phyloP scores from a whole-genome alignment of 2,113 vertebrate species.

The Percopsis transmontana region DNA sequence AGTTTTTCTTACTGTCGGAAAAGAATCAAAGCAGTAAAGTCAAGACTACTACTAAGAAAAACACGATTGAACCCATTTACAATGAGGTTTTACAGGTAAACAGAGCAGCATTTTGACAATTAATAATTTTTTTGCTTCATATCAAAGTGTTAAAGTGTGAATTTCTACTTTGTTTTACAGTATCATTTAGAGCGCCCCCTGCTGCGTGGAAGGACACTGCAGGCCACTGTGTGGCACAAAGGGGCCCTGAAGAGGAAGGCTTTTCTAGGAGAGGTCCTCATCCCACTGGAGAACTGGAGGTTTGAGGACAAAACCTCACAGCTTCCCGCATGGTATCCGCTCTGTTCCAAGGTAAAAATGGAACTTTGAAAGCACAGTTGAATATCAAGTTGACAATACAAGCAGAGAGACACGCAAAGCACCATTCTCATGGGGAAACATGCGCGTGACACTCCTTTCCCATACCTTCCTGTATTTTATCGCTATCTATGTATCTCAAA shows the following conservation, averaged over 20 bases:
- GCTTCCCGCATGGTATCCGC: conserved; percentile 80
- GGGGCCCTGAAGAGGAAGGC: conserved; percentile 78
- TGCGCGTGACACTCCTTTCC: background rate
- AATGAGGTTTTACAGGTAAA: conserved; percentile 87
- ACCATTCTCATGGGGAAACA: no score
- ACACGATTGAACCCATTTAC: conserved; percentile 83
- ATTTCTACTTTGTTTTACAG: conserved; percentile 56
- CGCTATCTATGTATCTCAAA: background rate
- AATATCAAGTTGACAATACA: no score
- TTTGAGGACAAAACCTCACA: conserved; percentile 72
- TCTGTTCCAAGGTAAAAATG: conserved; percentile 81
- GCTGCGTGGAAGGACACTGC: conserved; percentile 80
- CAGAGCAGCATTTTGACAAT: background rate
- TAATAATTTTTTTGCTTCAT: background rate
- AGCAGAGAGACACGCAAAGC: background rate
- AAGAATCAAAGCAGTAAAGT: conserved; percentile 80
- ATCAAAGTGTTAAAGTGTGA: no score
- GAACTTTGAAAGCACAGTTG: no score
- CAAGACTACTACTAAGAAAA: conserved; percentile 86
- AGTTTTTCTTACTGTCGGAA: conserved; percentile 85
- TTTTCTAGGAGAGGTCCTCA: conserved; percentile 86
- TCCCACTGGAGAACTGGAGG: conserved; percentile 83
- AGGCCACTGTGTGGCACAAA: conserved; percentile 87
- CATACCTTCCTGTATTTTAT: background rate
- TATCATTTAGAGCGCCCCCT: conserved; percentile 79